These are phyloP conservation scores for Asarcornis scutulata DNA, from an alignment of 2,113 vertebrate species.

Conservation along the genomic window DNA sequence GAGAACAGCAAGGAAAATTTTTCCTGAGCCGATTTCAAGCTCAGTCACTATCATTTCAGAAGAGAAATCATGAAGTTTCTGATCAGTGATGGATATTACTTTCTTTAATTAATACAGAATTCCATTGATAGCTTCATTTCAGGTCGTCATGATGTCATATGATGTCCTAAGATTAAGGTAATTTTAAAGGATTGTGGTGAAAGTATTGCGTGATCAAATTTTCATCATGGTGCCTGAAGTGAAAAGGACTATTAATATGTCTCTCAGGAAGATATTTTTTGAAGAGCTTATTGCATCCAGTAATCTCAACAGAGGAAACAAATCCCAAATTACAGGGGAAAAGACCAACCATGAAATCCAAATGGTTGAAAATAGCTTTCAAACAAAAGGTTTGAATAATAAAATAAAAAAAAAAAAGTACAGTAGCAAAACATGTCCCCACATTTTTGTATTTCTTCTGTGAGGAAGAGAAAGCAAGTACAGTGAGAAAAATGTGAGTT, in stretches of 20 bases:
- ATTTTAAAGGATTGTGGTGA: not conserved
- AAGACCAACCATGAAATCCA: not conserved
- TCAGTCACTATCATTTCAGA: not conserved
- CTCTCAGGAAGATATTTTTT: not conserved
- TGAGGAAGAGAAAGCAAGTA: not conserved
- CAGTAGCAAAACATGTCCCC: not conserved
- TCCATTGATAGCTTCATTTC: constrained; percentile 14
- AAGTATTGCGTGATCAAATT: not conserved
- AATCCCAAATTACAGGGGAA: not conserved
- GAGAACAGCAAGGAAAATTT: not conserved
- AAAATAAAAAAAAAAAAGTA: constrained; percentile 37
- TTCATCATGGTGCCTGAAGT: not conserved
- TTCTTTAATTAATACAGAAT: not conserved
- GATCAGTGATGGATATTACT: not conserved
- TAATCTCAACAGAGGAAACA: not conserved
- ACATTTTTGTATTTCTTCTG: not conserved
- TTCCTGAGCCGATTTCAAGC: not conserved
- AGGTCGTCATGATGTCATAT: not conserved
- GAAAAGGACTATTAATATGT: not conserved
- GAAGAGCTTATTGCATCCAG: not conserved
- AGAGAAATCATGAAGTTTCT: not conserved
- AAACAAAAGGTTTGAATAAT: not conserved
- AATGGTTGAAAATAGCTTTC: not conserved
- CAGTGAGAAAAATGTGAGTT: not conserved
- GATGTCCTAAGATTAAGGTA: constrained; percentile 24